Percentiles rank a stretch among this genome's conserved stretches.
These are phyloP conservation scores for Oreochromis niloticus DNA, from an alignment of 2,113 vertebrate genomes.

Conservation along the genomic window DNA sequence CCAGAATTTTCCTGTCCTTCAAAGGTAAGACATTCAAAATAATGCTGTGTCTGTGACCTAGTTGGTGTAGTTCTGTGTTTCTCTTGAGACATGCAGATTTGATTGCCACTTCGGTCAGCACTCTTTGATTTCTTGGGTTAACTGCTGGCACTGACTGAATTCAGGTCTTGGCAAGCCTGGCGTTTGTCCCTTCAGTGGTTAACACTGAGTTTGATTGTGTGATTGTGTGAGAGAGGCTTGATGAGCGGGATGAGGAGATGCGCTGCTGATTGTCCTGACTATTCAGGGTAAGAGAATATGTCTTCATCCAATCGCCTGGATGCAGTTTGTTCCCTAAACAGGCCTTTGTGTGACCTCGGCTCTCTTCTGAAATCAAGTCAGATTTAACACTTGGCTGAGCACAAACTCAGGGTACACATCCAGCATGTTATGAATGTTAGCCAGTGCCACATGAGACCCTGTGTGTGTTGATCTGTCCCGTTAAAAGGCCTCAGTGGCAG, in stretches of 20 bases:
- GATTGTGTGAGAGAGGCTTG: not conserved
- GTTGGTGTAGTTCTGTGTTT: not conserved
- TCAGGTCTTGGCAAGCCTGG: not conserved
- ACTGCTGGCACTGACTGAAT: constrained; percentile 13
- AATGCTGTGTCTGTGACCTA: not conserved
- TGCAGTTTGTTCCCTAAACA: constrained; percentile 42
- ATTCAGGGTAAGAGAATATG: constrained; percentile 36
- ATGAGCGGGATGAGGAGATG: constrained; percentile 24
- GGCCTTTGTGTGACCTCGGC: constrained; percentile 48
- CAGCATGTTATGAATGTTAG: constrained; percentile 57
- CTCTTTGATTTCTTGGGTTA: not conserved
- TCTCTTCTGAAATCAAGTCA: constrained; percentile 62
- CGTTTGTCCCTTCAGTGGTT: not conserved
- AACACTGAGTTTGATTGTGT: constrained; percentile 26
- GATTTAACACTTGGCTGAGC: constrained; percentile 65
- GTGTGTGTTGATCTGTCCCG: constrained; percentile 22
- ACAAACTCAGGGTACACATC: constrained; percentile 34
- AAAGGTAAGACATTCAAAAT: constrained; percentile 68
- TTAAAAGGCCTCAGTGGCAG: constrained; percentile 35
- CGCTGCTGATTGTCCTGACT: constrained; percentile 26
- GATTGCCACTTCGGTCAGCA: not conserved
- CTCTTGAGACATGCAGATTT: not conserved
- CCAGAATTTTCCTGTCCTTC: constrained; percentile 77
- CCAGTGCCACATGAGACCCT: constrained; percentile 55
- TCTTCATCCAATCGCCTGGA: constrained; percentile 41